Percentiles rank a stretch among this genome's conserved stretches.
Conservation (phyloP, 2,888 invertebrate species). For the Cheilosia scutellata region DNA sequence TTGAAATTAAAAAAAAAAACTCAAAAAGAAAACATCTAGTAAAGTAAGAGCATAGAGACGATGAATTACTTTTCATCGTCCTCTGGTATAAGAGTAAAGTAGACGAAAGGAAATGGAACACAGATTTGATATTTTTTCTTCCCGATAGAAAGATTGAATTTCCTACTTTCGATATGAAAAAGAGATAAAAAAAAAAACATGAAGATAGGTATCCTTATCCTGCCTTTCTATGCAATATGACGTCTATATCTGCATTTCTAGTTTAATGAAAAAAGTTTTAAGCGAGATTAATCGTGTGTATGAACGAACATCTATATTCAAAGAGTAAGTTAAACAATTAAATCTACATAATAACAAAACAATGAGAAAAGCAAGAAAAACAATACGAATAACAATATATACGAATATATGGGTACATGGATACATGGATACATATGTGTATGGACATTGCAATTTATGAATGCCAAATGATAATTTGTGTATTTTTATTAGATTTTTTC, state of each 20-base stretch:
- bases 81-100: constrained; percentile 5
- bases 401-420: constrained; percentile 6
- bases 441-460: constrained; percentile 35
- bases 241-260: neutral
- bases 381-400: constrained; percentile 3
- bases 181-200: constrained; percentile 1
- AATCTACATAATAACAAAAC: constrained; percentile 26
- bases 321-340: constrained; percentile 34
- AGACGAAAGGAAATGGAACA: neutral
- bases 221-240: neutral
- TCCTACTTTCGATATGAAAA: constrained; percentile 16
- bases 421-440: constrained; percentile 33
- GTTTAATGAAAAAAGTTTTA: constrained; percentile 16
- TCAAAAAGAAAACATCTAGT: constrained; percentile 16
- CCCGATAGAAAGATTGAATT: constrained; percentile 45
- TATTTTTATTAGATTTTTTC: constrained; percentile 3
- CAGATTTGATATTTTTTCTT: constrained; percentile 51
- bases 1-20: neutral
- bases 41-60: neutral
- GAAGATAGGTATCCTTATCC: constrained; percentile 4
- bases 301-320: constrained; percentile 25
- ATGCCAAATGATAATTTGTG: constrained; percentile 30
- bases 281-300: constrained; percentile 24
- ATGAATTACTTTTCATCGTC: constrained; percentile 40
- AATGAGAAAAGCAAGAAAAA: constrained; percentile 25